Conservation (phyloP, 2,797 vertebrate species). For the Naso thynnoides region DNA sequence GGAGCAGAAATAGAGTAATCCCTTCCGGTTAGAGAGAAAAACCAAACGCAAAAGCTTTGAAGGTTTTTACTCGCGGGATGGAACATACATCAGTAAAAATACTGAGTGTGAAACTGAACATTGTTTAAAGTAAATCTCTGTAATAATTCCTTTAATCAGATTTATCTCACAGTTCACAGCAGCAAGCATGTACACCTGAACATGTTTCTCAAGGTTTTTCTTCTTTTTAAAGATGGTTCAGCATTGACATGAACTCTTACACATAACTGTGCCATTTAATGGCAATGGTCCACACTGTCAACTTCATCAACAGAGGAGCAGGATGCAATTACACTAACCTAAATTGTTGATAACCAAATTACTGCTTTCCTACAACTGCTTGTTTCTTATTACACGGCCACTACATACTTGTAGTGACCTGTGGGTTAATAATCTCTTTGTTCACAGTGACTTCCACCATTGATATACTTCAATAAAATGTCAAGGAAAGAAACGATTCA, state of each 20-base stretch:
- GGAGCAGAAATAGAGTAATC: slow-evolving; percentile 29
- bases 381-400: slow-evolving; percentile 14
- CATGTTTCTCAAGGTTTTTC: slow-evolving; percentile 15
- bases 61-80: slow-evolving; percentile 24
- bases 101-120: slow-evolving; percentile 26
- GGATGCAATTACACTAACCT: slow-evolving; percentile 6
- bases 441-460: slow-evolving; percentile 31
- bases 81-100: slow-evolving; percentile 13
- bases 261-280: slow-evolving; percentile 31
- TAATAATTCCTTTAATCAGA: slow-evolving; percentile 32
- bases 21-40: not conserved
- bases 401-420: not conserved
- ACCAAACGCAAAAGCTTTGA: slow-evolving; percentile 1
- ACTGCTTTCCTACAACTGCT: slow-evolving; percentile 23
- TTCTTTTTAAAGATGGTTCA: slow-evolving; percentile 33
- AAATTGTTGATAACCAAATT: slow-evolving; percentile 20
- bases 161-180: slow-evolving; percentile 43
- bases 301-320: slow-evolving; percentile 22
- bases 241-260: not conserved
- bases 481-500: slow-evolving; percentile 20
- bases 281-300: slow-evolving; percentile 25
- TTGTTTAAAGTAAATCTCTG: slow-evolving; percentile 44
- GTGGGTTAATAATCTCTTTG: slow-evolving; percentile 44
- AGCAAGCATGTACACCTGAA: slow-evolving; percentile 56
- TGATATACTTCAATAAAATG: slow-evolving; percentile 41